phyloP scores from a whole-genome alignment of 2,888 invertebrate genomes.

The Caradrina clavipalpis region DNA sequence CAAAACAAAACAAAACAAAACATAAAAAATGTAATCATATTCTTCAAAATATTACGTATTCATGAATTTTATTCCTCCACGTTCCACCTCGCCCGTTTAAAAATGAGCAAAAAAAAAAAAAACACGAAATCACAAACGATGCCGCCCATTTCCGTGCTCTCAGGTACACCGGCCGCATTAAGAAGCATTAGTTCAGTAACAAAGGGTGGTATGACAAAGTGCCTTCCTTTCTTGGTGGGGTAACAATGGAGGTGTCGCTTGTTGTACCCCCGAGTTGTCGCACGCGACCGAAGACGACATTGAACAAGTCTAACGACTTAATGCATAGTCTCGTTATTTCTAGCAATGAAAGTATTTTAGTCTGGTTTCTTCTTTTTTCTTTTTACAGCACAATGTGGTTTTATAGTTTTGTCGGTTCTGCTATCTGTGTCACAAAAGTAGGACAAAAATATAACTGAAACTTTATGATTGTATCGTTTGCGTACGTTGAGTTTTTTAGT shows the following conservation, averaged over 20 bases:
- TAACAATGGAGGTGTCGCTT: slow-evolving; percentile 77
- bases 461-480: slow-evolving; percentile 34
- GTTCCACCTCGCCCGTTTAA: slow-evolving; percentile 38
- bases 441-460: neutral
- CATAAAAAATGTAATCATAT: slow-evolving; percentile 17
- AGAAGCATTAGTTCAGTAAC: slow-evolving; percentile 84
- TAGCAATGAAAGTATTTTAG: slow-evolving; percentile 63
- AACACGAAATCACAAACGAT: slow-evolving; percentile 74
- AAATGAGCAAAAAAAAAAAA: slow-evolving; percentile 58
- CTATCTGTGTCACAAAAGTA: slow-evolving; percentile 13
- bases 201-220: slow-evolving; percentile 85
- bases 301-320: slow-evolving; percentile 82
- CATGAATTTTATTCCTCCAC: slow-evolving; percentile 46
- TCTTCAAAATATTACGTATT: slow-evolving; percentile 39
- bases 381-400: slow-evolving; percentile 34
- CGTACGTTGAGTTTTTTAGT: neutral
- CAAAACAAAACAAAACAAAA: slow-evolving; percentile 1
- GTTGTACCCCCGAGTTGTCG: slow-evolving; percentile 66
- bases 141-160: slow-evolving; percentile 76
- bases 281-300: slow-evolving; percentile 72
- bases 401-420: slow-evolving; percentile 25
- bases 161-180: slow-evolving; percentile 77
- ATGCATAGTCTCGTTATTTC: slow-evolving; percentile 80
- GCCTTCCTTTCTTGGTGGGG: slow-evolving; percentile 74
- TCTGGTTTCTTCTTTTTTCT: slow-evolving; percentile 25